These are phyloP conservation scores for Caenorhabditis angaria DNA, from an alignment of 2,888 invertebrate species.

Conservation along the genomic window DNA sequence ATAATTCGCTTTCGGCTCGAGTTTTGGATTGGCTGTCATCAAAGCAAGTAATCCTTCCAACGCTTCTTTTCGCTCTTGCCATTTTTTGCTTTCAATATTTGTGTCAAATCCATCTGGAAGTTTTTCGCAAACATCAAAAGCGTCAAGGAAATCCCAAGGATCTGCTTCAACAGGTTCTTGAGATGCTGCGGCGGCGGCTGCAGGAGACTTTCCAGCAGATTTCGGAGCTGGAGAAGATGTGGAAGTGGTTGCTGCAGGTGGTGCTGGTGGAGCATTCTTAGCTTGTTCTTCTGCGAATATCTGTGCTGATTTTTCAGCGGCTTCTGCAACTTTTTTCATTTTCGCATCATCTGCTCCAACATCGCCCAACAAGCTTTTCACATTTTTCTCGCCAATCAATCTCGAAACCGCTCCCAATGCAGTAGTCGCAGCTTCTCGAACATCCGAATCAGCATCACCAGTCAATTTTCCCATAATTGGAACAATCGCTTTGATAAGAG, in stretches of 20 bases:
- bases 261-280: conserved; percentile 33
- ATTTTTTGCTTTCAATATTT: conserved; percentile 88
- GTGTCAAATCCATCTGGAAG: conserved; percentile 94
- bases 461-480: conserved; percentile 54
- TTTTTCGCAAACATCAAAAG: conserved; percentile 90
- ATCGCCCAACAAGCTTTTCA: conserved; percentile 86
- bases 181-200: conserved; percentile 12
- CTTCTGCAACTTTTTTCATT: conserved; percentile 49
- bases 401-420: conserved; percentile 92
- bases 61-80: conserved; percentile 89
- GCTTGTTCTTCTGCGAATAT: conserved; percentile 31
- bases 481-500: conserved; percentile 73
- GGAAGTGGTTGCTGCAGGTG: conserved; percentile 12
- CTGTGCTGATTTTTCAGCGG: conserved; percentile 35
- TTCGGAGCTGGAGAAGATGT: conserved; percentile 7
- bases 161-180: conserved; percentile 33
- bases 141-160: conserved; percentile 82
- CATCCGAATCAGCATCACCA: conserved; percentile 49
- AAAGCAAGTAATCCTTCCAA: conserved; percentile 76
- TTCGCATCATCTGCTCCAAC: conserved; percentile 80
- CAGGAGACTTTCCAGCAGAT: conserved; percentile 3
- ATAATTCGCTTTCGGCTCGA: conserved; percentile 88
- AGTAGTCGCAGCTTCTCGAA: conserved; percentile 89
- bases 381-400: conserved; percentile 88
- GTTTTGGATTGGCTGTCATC: conserved; percentile 81